A percentile compares a stretch with the other conserved stretches of the same genome.
Conservation (phyloP, 2,888 invertebrate genomes). For the Gibbula magus region DNA sequence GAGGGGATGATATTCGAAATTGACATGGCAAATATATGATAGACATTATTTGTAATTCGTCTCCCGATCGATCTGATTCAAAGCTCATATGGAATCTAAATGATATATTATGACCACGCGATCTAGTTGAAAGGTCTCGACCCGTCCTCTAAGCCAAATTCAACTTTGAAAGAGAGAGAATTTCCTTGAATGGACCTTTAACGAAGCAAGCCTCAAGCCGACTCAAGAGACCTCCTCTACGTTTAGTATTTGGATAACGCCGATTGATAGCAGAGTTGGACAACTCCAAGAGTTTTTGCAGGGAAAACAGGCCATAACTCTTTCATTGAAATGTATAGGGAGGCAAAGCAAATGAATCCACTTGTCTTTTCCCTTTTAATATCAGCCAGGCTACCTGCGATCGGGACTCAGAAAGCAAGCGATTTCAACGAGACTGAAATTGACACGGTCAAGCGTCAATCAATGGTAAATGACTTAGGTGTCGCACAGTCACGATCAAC, state of each 20-base stretch:
- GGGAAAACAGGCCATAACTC: not conserved
- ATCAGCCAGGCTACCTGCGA: not conserved
- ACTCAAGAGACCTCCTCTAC: not conserved
- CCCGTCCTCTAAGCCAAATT: conserved; percentile 14
- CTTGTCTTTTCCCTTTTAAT: conserved; percentile 16
- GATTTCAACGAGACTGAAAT: conserved; percentile 5
- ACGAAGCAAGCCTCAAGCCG: conserved; percentile 13
- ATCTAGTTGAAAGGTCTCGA: conserved; percentile 3
- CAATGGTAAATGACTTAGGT: conserved; percentile 20
- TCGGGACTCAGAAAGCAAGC: not conserved
- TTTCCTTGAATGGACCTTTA: conserved; percentile 20
- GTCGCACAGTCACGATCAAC: conserved; percentile 14
- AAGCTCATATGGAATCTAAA: conserved; percentile 8
- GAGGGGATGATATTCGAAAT: conserved; percentile 19
- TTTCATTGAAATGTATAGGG: not conserved
- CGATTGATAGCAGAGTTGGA: not conserved
- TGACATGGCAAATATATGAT: conserved; percentile 15
- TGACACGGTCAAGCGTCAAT: conserved; percentile 5
- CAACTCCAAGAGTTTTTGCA: conserved; percentile 2
- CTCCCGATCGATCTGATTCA: not conserved
- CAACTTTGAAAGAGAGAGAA: conserved; percentile 11
- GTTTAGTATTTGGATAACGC: not conserved
- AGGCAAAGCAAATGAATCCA: conserved; percentile 1
- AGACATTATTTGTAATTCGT: not conserved
- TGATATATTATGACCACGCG: conserved; percentile 15